phyloP scores from a whole-genome alignment of 2,113 vertebrate species.

The Ginglymostoma cirratum region DNA sequence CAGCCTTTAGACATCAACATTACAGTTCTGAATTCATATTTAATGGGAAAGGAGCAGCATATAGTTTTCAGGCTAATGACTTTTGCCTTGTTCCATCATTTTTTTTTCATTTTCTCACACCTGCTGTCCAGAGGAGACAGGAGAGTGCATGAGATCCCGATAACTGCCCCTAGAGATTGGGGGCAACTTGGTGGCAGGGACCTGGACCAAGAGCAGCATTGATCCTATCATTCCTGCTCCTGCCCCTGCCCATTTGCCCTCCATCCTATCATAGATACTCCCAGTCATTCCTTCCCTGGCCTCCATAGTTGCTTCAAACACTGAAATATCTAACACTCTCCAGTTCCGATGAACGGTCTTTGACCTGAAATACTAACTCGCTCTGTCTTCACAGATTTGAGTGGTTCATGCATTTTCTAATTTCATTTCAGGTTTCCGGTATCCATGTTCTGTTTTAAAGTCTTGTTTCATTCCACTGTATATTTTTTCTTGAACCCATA shows the following conservation, averaged over 20 bases:
- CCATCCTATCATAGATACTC: neutral
- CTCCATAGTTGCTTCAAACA: neutral
- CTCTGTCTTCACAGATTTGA: neutral
- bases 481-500: neutral
- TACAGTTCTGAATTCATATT: neutral
- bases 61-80: neutral
- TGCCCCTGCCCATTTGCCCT: too few species aligned
- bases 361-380: neutral
- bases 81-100: neutral
- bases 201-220: too few species aligned
- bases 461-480: neutral
- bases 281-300: neutral
- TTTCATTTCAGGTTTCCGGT: neutral
- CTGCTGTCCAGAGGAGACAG: neutral
- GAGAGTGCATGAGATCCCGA: too few species aligned
- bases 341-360: neutral
- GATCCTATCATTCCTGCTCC: too few species aligned
- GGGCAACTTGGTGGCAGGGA: too few species aligned
- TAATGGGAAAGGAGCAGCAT: neutral
- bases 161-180: too few species aligned
- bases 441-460: neutral
- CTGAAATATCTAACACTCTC: too few species aligned
- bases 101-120: neutral
- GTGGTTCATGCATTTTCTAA: too few species aligned
- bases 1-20: neutral